Percentiles rank a stretch among this genome's conserved stretches.
Evolutionary conservation across 2,113 vertebrate genomes (phyloP).

Genomic region (Antechinus flavipes): DNA sequence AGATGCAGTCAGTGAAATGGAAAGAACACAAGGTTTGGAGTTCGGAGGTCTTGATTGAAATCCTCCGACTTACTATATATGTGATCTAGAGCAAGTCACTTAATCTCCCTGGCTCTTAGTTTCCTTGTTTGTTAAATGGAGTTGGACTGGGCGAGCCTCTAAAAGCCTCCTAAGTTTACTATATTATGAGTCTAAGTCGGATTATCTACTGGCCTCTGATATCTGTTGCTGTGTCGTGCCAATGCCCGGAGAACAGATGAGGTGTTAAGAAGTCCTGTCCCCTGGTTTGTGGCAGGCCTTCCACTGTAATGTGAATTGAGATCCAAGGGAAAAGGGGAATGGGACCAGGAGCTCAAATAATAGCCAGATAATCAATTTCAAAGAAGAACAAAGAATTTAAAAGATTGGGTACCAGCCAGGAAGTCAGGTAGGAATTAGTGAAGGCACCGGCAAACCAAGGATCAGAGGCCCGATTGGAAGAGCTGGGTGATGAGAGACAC

Average conservation of each 20-base stretch:
- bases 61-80: not conserved
- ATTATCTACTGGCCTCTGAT: not conserved
- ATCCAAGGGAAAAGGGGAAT: not conserved
- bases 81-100: not conserved
- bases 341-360: not conserved
- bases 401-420: not conserved
- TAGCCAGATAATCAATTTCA: not conserved
- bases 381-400: not conserved
- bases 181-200: not conserved
- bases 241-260: not conserved
- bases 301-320: not conserved
- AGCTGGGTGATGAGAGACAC: not conserved
- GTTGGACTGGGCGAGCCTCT: not conserved
- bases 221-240: not conserved
- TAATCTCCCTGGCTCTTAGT: not conserved
- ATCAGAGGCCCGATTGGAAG: not conserved
- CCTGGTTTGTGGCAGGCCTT: not conserved
- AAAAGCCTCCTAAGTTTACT: not conserved
- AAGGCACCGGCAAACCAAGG: conserved; percentile 7
- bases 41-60: not conserved
- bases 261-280: not conserved
- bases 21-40: not conserved
- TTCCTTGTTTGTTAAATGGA: not conserved
- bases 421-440: not conserved
- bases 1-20: not conserved